Evolutionary conservation across 2,113 vertebrate genomes (phyloP).

Genomic region (Bubo bubo): DNA sequence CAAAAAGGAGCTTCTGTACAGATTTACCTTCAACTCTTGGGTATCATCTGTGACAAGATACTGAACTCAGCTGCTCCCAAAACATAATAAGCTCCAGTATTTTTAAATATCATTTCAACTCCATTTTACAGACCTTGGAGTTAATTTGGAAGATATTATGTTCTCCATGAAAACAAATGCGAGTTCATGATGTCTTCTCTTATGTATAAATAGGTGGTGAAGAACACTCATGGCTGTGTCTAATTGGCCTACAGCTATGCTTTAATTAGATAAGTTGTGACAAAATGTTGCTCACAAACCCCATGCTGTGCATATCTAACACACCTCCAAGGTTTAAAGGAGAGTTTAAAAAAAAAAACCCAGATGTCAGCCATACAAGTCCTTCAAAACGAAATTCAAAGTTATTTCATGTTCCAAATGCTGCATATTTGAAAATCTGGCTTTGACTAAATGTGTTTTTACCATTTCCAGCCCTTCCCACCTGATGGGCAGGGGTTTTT

Average conservation of each 20-base stretch:
- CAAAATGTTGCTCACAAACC: background rate
- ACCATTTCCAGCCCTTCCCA: background rate
- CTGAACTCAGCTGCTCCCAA: background rate
- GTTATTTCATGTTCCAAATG: background rate
- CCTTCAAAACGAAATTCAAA: background rate
- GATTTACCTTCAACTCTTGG: background rate
- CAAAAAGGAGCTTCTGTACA: background rate
- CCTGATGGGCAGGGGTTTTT: rapidly evolving
- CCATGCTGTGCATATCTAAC: background rate
- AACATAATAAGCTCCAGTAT: background rate
- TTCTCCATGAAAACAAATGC: background rate
- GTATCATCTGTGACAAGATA: background rate
- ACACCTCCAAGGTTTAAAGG: background rate
- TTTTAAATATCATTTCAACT: background rate
- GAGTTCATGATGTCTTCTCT: background rate
- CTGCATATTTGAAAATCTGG: background rate
- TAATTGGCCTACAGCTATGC: background rate
- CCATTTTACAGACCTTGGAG: background rate
- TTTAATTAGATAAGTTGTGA: constrained; percentile 1
- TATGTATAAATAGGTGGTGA: background rate
- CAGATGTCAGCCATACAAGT: background rate
- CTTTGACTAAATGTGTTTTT: background rate
- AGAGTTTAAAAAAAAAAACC: background rate
- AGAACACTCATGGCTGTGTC: background rate
- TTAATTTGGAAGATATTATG: background rate